A percentile compares a stretch with the other conserved stretches of the same genome.
These are phyloP conservation scores for Gallinago jamesoni DNA, from an alignment of 2,113 vertebrate species.

Conservation along the genomic window DNA sequence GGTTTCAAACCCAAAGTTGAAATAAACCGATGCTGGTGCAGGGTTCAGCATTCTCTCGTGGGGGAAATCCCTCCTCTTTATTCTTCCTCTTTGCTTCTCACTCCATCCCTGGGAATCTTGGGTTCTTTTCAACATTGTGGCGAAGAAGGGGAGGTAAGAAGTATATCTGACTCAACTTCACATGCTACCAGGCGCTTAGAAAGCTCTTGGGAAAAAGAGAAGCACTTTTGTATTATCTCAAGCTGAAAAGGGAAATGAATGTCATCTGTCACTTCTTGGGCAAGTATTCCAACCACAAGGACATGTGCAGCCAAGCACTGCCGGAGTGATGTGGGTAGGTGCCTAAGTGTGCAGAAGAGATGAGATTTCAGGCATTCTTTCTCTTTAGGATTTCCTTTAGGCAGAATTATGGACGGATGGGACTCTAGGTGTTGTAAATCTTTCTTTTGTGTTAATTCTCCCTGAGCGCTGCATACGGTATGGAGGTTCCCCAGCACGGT, in stretches of 20 bases:
- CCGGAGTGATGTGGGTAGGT: background rate
- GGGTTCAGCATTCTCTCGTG: background rate
- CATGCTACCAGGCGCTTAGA: background rate
- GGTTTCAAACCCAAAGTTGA: background rate
- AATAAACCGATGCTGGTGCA: background rate
- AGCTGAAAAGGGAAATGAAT: background rate
- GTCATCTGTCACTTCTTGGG: conserved; percentile 8
- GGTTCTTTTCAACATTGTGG: background rate
- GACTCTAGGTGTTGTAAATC: background rate
- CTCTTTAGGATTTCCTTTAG: background rate
- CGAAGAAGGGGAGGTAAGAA: background rate
- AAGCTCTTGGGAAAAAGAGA: background rate
- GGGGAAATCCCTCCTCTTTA: background rate
- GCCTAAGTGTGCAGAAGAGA: background rate
- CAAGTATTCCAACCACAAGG: background rate
- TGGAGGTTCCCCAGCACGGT: rapidly evolving
- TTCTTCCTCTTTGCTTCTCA: background rate
- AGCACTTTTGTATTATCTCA: background rate
- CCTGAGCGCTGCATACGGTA: background rate
- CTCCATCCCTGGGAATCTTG: background rate
- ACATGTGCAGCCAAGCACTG: background rate
- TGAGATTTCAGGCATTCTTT: background rate
- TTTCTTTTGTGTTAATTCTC: background rate
- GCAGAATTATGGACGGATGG: background rate
- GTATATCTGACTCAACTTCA: background rate